These are phyloP conservation scores for Microctonus aethiopoides DNA, from an alignment of 2,888 invertebrate species.

Conservation along the genomic window DNA sequence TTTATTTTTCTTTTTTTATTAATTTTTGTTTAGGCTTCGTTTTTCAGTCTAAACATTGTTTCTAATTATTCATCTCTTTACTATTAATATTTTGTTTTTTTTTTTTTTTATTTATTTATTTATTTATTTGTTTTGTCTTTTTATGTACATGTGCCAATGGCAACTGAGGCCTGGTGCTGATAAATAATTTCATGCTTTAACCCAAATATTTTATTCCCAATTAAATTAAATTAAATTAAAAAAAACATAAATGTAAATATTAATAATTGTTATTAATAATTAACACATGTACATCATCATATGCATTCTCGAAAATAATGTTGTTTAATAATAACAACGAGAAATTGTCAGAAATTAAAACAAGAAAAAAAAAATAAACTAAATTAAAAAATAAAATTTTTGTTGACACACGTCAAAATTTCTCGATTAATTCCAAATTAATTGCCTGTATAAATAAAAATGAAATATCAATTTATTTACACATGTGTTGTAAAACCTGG, in stretches of 20 bases:
- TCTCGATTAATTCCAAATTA: neutral
- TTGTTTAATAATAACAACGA: too few relatives aligned
- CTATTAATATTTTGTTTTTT: conserved; percentile 33
- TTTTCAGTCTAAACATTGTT: conserved; percentile 38
- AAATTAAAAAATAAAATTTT: too few relatives aligned
- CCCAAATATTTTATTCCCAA: neutral
- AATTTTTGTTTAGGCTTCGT: conserved; percentile 39
- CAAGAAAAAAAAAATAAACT: too few relatives aligned
- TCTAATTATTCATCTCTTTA: too few relatives aligned
- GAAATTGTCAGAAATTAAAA: too few relatives aligned
- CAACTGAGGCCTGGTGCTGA: conserved; percentile 33
- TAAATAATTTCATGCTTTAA: neutral
- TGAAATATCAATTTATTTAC: neutral
- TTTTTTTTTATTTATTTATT: conserved; percentile 16
- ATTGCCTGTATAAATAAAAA: neutral
- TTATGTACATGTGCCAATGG: conserved; percentile 47
- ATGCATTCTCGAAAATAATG: too few relatives aligned
- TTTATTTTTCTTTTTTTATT: conserved; percentile 15
- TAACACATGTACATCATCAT: too few relatives aligned
- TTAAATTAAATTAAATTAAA: neutral
- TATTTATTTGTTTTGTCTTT: neutral
- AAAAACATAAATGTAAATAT: too few relatives aligned
- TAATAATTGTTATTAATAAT: too few relatives aligned
- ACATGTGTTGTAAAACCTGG: neutral
- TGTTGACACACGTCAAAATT: neutral